Base-by-base conservation (phyloP, 92 coral and sea anemone species). In the Montipora capitata region DNA sequence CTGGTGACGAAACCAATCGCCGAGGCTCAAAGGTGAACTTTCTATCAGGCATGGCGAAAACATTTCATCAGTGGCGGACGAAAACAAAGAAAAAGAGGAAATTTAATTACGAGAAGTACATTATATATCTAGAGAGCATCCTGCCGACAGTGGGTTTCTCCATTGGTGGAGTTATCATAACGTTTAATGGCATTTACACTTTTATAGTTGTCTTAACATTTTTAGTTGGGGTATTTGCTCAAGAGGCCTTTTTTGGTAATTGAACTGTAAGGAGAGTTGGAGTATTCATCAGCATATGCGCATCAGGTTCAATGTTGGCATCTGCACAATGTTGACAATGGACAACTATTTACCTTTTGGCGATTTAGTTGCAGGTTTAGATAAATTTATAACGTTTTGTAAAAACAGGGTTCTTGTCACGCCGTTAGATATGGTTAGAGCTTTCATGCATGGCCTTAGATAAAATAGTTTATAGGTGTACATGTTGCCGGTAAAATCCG, bases 61-160 rank as follows among this genome's bases (percentile, higher is more conserved):
- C 99, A 2, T 96, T 87, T 79, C 96, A 94, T 43, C 89, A 91
- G 76, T 96, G 99, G 99, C 89, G 99, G 43, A 94, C 99, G 5
- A 94, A 94, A 77, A 91, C 97, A 4, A 96, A 96, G 93, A 93
- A 94, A 62, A 94, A 90, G 88, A 88, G 92, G 44, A 92, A 94
- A 42, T 96, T 96, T 65, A 94, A 96, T 71, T 94, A 94, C 77
- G 99, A 96, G 88, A 96, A 96, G 80, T 96, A 96, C 78, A 96
- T 96, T 69, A 96, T 86, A 2, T 96, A 96, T 58, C 83, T 96
- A 58, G 99, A 96, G 51, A 96, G 96, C 69, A 94, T 94, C 56
- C 49, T 96, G 38, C 99, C 99, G 10, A 96, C 98, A 3, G 98
- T 96, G 0, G 99, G 99, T 41, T 96, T 96, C 84, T 94, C 99